Evolutionary conservation across 1,140 invertebrate genomes (phyloP), one percentile per base, ranked within the genome.

Genomic region (Listronotus oregonensis): DNA sequence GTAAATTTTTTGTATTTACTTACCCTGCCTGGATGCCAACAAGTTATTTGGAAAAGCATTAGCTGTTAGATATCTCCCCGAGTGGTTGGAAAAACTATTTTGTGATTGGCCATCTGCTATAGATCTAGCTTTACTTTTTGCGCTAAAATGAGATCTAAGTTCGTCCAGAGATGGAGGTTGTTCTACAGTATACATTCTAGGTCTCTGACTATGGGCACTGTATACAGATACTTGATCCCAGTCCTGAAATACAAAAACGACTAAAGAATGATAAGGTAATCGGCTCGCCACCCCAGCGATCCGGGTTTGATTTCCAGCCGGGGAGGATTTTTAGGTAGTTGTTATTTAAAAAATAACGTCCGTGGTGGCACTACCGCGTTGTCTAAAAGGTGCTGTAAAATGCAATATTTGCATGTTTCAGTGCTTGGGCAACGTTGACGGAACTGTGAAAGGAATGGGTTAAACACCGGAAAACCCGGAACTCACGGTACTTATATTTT

Each of bases 171-270:
- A 85, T 52, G 80, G 79, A 64, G 80, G 82, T 69, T 77, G 74
- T 83, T 85, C 87, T 57, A 91, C 82, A 58, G 90, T 83, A 81
- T 91, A 91, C 80, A 94, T 90, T 70, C 91, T 80, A 2, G 90
- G 89, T 58, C 93, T 81, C n/a, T 92, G 92, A 64, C 91, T 94
- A 72, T 94, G 83, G 60, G 90, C 90, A 77, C 93, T 95, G 79
- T 96, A 95, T 14, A 91, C 91, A 2, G 94, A 96, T 12, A 95
- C 87, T 80, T 95, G 93, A 81, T 97, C 94, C 94, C 94, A 96
- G 79, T 97, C 94, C 83, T 87, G 32, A 6, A n/a, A 50, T 7
- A 10, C 21, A 10, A 18, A 31, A 11, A 64, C 71, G 0, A 14
- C 0, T 47, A 3, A 17, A 14, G n/a, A 18, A n/a, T 14, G 46